These are phyloP conservation scores for Anas capensis DNA, from an alignment of 2,797 vertebrate species.

Conservation along the genomic window DNA sequence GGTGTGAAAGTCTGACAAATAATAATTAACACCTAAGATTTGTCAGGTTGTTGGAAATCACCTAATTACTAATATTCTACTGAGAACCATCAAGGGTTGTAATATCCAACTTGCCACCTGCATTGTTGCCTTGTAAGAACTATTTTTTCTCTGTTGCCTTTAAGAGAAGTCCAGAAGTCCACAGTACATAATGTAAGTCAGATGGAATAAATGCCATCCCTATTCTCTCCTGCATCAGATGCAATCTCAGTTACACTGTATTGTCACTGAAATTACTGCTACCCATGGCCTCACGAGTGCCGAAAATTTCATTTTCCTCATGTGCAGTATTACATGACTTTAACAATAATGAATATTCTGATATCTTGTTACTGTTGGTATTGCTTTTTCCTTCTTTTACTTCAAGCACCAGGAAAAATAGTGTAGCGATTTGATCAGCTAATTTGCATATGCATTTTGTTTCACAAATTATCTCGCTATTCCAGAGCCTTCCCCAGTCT, in stretches of 20 bases:
- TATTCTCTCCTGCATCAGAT: neutral
- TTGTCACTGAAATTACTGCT: neutral
- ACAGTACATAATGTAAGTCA: neutral
- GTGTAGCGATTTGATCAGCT: conserved; percentile 28
- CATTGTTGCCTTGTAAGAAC: neutral
- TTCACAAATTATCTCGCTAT: conserved; percentile 52
- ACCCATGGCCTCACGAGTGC: neutral
- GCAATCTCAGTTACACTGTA: neutral
- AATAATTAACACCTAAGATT: neutral
- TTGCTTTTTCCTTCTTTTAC: neutral
- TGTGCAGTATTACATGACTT: neutral
- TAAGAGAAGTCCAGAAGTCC: neutral
- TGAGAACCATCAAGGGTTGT: neutral
- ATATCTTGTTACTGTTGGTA: neutral
- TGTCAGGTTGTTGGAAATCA: neutral
- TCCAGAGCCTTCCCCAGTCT: conserved; percentile 39
- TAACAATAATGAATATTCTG: neutral
- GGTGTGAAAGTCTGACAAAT: neutral
- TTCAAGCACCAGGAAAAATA: neutral
- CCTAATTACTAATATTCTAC: neutral
- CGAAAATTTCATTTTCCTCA: neutral
- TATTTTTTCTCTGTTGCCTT: neutral
- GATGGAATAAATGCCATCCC: neutral
- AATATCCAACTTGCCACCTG: neutral
- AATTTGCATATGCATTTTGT: conserved; percentile 55